These are phyloP conservation scores for Crotalus tigris DNA, from an alignment of 2,113 vertebrate genomes.

Conservation along the genomic window DNA sequence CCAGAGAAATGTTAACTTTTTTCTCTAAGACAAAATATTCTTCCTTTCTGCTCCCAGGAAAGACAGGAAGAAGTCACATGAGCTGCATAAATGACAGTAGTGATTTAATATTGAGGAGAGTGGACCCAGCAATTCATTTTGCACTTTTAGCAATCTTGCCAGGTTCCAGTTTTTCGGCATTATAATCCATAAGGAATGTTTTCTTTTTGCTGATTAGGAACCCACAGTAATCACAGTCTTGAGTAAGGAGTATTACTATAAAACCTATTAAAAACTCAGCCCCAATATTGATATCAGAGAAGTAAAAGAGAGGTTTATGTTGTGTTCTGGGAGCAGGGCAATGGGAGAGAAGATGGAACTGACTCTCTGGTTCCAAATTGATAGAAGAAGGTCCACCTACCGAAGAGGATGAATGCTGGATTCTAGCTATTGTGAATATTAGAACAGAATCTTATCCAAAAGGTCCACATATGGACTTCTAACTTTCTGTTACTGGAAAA, in stretches of 20 bases:
- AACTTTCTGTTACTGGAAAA: neutral
- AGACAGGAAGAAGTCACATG: neutral
- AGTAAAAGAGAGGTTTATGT: neutral
- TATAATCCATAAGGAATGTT: neutral
- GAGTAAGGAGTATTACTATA: neutral
- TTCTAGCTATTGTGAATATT: neutral
- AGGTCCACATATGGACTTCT: neutral
- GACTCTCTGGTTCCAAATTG: neutral
- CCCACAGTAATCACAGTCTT: neutral
- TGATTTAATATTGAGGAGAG: neutral
- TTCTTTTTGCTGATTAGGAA: neutral
- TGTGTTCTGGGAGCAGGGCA: neutral
- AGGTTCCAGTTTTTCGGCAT: neutral
- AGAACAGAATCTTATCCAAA: neutral
- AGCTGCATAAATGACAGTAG: neutral
- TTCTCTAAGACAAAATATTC: neutral
- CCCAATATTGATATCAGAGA: neutral
- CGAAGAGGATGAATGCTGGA: neutral
- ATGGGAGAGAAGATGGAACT: neutral
- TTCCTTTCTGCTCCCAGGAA: neutral
- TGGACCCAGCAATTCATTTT: neutral
- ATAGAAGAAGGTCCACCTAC: neutral
- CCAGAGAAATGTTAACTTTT: neutral
- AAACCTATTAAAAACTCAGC: neutral
- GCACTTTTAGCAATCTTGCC: neutral